phyloP scores from a whole-genome alignment of 2,888 invertebrate species.

The Drosophila merina region DNA sequence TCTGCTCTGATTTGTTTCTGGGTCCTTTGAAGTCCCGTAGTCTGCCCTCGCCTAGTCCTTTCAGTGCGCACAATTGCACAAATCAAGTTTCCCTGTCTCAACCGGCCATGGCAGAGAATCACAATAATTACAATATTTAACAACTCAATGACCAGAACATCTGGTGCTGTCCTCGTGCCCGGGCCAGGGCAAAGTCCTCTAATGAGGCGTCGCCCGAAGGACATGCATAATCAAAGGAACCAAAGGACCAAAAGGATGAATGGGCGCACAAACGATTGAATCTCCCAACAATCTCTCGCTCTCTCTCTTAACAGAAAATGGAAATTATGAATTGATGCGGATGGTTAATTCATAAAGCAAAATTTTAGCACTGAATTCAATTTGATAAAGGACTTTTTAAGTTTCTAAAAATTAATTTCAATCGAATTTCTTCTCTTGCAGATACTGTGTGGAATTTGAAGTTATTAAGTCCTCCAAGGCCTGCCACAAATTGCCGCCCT shows the following conservation, averaged over 20 bases:
- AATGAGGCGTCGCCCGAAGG: slow-evolving; percentile 36
- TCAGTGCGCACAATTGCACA: slow-evolving; percentile 57
- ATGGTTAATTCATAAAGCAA: slow-evolving; percentile 12
- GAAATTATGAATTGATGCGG: background rate
- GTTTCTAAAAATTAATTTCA: background rate
- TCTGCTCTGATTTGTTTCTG: too few relatives aligned
- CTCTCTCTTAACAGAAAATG: background rate
- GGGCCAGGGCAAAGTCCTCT: slow-evolving; percentile 10
- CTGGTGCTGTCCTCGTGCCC: background rate
- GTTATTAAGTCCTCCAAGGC: slow-evolving; percentile 92
- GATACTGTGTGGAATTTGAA: slow-evolving; percentile 94
- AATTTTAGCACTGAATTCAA: background rate
- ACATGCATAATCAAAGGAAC: slow-evolving; percentile 38
- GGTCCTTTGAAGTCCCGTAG: slow-evolving; percentile 59
- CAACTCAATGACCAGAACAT: slow-evolving; percentile 21
- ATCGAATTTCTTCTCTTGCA: slow-evolving; percentile 81
- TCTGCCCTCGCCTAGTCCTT: background rate
- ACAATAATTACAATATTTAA: slow-evolving; percentile 44
- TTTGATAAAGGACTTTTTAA: background rate
- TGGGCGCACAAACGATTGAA: slow-evolving; percentile 3
- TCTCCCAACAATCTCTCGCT: background rate
- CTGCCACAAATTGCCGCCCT: slow-evolving; percentile 90
- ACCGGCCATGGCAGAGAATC: slow-evolving; percentile 20
- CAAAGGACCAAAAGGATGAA: slow-evolving; percentile 8
- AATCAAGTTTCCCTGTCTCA: slow-evolving; percentile 39